Base-by-base conservation (phyloP, 1,140 invertebrate species). In the Drosophila ironensis region DNA sequence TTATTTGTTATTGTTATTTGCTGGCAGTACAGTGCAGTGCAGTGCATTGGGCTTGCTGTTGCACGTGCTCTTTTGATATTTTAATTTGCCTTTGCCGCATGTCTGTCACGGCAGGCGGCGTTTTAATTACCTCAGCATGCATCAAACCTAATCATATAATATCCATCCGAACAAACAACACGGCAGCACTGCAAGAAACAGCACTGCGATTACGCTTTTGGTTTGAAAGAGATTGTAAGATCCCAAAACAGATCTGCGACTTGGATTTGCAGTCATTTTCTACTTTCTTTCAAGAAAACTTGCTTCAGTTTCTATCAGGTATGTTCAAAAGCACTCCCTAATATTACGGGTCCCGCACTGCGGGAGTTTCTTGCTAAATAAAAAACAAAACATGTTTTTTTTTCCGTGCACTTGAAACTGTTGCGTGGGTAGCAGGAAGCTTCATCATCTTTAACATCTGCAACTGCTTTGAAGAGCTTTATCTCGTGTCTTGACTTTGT, bases 11-110 rank as follows among this genome's bases (percentile, higher is more conserved):
- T n/a, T 64, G 42, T 37, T 22, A 22, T 22, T n/a, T 28, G 27
- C 27, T 28, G 27, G 3, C 9, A 8, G 3, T 37, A 12, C 16
- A 3, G 35, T 22, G 41, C 25, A n/a, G n/a, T n/a, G n/a, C n/a
- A n/a, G n/a, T n/a, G n/a, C n/a, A n/a, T n/a, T n/a, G n/a, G n/a
- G n/a, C n/a, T n/a, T 48, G 63, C 33, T 68, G 64, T 61, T 80
- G 67, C 75, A 78, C 75, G 75, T 78, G 75, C 75, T 73, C 46
- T 71, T 47, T 59, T 70, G 56, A 70, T 80, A 74, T 80, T 74
- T 74, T 78, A 75, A 80, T 81, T 74, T 66, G 53, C 20, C 27
- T 33, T 46, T 25, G 33, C 42, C 35, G 54, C 56, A 19, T 35
- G 40, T 47, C 72, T 80, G 76, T 81, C 71, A 80, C 72, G 71